phyloP scores from a whole-genome alignment of 1,140 invertebrate species.

The Rhizoglyphus robini region DNA sequence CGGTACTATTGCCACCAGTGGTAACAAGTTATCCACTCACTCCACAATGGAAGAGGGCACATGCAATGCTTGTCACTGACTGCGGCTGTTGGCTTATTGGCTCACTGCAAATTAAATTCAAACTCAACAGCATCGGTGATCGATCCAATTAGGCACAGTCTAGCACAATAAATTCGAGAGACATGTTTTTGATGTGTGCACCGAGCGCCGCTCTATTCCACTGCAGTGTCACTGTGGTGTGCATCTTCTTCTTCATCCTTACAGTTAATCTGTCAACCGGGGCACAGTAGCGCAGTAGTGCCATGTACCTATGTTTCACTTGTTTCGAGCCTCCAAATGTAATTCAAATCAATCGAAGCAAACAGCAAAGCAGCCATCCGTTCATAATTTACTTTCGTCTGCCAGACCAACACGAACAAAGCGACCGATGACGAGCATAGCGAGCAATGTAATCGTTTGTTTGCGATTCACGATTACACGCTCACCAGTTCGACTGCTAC shows the following conservation, averaged over 20 bases:
- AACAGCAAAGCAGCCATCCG: neutral
- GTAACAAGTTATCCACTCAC: neutral
- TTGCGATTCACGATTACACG: neutral
- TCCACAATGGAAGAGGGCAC: neutral
- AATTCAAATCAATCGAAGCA: conserved; percentile 17
- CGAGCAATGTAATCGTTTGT: neutral
- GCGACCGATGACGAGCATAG: neutral
- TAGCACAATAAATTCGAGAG: neutral
- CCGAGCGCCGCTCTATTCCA: too few species aligned
- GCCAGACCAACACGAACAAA: neutral
- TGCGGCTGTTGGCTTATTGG: neutral
- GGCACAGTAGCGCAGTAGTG: neutral
- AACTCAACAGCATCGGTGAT: too few species aligned
- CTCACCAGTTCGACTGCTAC: too few species aligned
- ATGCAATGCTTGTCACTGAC: neutral
- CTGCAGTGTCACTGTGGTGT: neutral
- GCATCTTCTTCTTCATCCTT: conserved; percentile 1
- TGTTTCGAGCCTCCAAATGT: conserved; percentile 1
- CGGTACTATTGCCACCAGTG: neutral
- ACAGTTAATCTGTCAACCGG: neutral
- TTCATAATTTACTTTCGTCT: neutral
- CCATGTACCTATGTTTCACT: neutral
- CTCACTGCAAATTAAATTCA: neutral
- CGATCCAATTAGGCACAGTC: too few species aligned
- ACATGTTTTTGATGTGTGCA: neutral